phyloP scores from a whole-genome alignment of 2,797 vertebrate genomes.

The Heterohyrax brucei region DNA sequence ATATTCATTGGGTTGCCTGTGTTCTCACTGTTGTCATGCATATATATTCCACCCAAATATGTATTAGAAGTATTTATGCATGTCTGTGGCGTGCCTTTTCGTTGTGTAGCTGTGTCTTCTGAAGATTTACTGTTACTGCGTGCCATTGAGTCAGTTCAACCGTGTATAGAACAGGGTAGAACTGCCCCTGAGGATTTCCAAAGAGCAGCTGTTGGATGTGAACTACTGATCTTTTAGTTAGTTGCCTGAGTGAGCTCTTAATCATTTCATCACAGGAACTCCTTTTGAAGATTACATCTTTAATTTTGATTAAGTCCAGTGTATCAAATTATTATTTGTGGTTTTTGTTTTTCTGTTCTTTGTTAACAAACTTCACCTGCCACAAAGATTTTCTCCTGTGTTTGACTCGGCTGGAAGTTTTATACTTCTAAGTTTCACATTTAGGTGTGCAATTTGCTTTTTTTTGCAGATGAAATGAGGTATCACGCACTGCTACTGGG shows the following conservation, averaged over 20 bases:
- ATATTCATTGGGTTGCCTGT: not conserved
- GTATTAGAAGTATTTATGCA: not conserved
- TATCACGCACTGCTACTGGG: not conserved
- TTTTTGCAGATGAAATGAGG: not conserved
- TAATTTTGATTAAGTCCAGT: not conserved
- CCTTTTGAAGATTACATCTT: not conserved
- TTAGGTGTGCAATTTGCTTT: not conserved
- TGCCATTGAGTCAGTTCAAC: too few relatives aligned
- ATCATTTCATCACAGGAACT: too few relatives aligned
- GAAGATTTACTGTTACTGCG: not conserved
- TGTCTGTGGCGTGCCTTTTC: not conserved
- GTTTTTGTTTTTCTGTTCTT: not conserved
- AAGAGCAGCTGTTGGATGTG: too few relatives aligned
- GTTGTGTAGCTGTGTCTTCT: not conserved
- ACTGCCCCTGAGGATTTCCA: too few relatives aligned
- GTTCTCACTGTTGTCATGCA: not conserved
- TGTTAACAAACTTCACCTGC: constrained; percentile 7
- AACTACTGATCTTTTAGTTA: too few relatives aligned
- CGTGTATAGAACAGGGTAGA: too few relatives aligned
- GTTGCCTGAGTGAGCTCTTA: too few relatives aligned
- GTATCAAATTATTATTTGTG: not conserved
- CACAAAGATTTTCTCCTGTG: not conserved
- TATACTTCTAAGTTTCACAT: not conserved
- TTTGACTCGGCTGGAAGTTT: not conserved
- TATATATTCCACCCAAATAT: too few relatives aligned